phyloP scores from a whole-genome alignment of 2,888 invertebrate species.

The Notodonta ziczac region DNA sequence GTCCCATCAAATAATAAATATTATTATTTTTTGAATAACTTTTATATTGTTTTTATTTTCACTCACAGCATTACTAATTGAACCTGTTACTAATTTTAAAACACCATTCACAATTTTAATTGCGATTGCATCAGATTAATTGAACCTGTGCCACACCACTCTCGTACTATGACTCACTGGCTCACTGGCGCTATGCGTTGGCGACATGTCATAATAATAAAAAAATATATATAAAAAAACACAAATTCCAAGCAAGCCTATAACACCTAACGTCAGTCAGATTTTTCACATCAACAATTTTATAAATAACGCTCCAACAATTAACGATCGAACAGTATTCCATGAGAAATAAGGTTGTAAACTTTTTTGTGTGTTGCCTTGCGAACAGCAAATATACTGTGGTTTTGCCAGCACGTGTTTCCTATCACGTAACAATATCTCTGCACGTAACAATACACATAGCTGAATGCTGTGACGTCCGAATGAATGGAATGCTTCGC shows the following conservation, averaged over 20 bases:
- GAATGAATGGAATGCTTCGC: too few relatives aligned
- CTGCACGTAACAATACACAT: background rate
- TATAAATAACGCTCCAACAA: background rate
- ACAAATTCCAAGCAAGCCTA: background rate
- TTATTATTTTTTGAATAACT: too few relatives aligned
- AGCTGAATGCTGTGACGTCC: background rate
- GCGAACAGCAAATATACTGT: background rate
- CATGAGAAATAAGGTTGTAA: background rate
- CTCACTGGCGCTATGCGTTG: background rate
- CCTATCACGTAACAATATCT: background rate
- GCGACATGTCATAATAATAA: background rate
- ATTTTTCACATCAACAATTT: background rate
- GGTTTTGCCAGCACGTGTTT: background rate
- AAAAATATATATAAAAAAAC: background rate
- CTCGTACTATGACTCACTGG: background rate
- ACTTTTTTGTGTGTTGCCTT: background rate
- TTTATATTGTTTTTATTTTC: too few relatives aligned
- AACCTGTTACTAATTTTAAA: too few relatives aligned
- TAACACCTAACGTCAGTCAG: background rate
- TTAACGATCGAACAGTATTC: background rate
- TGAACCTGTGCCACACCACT: background rate
- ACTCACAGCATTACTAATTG: too few relatives aligned
- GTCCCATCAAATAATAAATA: too few relatives aligned
- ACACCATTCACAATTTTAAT: background rate
- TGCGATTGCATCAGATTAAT: constrained; percentile 1